Conservation (phyloP, 2,797 vertebrate genomes). For the Pogoniulus pusillus region DNA sequence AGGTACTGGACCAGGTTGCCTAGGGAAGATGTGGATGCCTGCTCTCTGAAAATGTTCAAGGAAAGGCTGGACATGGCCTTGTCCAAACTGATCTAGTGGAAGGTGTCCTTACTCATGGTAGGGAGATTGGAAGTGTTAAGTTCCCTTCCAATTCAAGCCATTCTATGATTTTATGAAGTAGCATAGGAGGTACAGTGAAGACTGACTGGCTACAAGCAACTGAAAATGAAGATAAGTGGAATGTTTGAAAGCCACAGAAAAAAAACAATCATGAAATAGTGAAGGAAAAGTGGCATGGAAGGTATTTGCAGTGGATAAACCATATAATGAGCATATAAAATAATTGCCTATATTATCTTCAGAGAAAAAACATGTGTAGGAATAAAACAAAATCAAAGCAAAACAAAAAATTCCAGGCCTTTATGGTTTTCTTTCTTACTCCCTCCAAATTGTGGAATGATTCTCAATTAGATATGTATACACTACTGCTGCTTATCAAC, state of each 20-base stretch:
- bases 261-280: accelerated
- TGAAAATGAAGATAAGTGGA: background rate
- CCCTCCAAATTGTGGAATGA: background rate
- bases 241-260: background rate
- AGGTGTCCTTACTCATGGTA: no score
- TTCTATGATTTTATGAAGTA: background rate
- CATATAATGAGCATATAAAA: background rate
- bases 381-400: background rate
- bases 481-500: background rate
- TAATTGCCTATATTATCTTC: background rate
- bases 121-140: no score
- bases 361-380: background rate
- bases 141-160: no score
- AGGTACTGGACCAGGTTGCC: no score
- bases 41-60: no score
- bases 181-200: background rate
- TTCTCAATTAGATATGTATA: background rate
- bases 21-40: no score
- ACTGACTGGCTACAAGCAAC: background rate
- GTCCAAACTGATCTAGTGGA: no score
- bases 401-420: accelerated
- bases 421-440: background rate
- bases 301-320: background rate
- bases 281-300: background rate
- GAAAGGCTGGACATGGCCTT: no score